Conservation (phyloP, 2,797 vertebrate genomes). For the Anguilla megastoma region DNA sequence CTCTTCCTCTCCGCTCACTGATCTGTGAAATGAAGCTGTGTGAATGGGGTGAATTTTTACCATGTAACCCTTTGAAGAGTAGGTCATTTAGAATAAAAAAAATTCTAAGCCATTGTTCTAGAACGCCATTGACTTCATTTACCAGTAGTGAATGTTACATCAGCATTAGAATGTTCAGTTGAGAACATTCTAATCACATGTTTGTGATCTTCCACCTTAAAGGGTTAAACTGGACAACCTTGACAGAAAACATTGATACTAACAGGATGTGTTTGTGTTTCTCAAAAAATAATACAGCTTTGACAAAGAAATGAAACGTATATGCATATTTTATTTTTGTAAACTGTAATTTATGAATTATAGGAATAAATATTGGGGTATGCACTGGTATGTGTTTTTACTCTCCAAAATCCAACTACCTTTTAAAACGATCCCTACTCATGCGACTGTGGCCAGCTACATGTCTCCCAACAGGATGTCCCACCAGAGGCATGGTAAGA, state of each 20-base stretch:
- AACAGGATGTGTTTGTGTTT: not conserved
- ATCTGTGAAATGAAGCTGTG: not conserved
- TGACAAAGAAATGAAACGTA: not conserved
- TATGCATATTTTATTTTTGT: not conserved
- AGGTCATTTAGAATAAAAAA: no score
- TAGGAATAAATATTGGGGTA: not conserved
- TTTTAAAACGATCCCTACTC: no score
- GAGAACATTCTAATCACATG: not conserved
- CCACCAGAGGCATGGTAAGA: no score
- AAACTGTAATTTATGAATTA: not conserved
- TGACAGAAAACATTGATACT: not conserved
- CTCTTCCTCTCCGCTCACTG: not conserved
- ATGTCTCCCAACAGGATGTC: no score
- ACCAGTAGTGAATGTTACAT: no score
- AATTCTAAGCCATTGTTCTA: no score
- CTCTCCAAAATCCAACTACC: not conserved
- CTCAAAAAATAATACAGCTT: not conserved
- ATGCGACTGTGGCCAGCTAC: no score
- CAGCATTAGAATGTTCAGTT: not conserved
- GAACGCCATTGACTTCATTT: no score
- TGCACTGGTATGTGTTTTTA: not conserved
- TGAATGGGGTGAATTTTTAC: not conserved
- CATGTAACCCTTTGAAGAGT: no score
- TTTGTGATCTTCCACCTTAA: no score
- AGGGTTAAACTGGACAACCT: no score